Evolutionary conservation across 2,113 vertebrate species (phyloP).

Genomic region (Pangasianodon hypophthalmus): DNA sequence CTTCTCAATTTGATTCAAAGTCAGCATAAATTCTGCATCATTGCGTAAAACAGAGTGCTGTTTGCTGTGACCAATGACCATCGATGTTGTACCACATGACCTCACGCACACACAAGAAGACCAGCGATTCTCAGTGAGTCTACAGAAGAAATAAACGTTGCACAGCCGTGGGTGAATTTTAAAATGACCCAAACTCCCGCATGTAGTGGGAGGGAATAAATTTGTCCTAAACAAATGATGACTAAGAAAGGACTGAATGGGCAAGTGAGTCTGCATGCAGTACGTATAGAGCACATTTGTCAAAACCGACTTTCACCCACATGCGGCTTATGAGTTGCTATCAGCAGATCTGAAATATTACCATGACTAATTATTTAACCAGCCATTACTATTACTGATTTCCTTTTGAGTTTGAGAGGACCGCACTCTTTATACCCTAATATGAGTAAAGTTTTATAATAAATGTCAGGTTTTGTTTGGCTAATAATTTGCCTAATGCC

Average conservation of each 20-base stretch:
- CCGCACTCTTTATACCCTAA: neutral
- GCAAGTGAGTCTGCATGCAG: neutral
- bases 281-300: neutral
- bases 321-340: neutral
- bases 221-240: neutral
- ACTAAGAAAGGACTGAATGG: neutral
- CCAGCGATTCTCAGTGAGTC: neutral
- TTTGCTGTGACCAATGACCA: neutral
- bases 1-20: neutral
- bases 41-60: neutral
- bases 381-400: neutral
- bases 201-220: neutral
- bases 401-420: neutral
- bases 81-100: neutral
- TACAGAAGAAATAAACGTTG: neutral
- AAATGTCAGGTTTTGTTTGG: neutral
- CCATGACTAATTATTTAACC: constrained; percentile 4
- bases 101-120: neutral
- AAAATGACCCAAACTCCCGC: neutral
- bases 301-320: neutral
- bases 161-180: neutral
- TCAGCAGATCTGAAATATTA: neutral
- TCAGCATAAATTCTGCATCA: neutral
- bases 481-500: neutral
- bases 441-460: neutral